A percentile compares a stretch with the other conserved stretches of the same genome.
These are phyloP conservation scores for Neopelma chrysocephalum DNA, from an alignment of 2,797 vertebrate genomes.

Conservation along the genomic window DNA sequence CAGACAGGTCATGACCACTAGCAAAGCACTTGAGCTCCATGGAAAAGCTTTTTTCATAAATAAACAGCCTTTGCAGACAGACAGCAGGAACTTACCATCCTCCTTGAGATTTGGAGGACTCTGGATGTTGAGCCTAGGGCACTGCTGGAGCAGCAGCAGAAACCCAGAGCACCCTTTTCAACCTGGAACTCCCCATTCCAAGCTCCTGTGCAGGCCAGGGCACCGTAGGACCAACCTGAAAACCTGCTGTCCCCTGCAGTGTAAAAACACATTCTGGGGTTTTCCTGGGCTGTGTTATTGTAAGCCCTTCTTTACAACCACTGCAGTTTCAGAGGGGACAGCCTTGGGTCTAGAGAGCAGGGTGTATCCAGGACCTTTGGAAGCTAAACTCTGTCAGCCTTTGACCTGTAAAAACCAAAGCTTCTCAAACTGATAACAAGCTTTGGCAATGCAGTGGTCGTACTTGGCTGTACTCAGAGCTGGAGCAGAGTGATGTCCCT, in stretches of 20 bases:
- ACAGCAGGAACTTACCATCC: background rate
- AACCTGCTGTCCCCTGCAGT: background rate
- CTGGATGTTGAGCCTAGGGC: background rate
- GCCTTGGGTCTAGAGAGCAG: background rate
- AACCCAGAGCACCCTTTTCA: background rate
- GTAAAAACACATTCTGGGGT: background rate
- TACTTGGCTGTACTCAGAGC: background rate
- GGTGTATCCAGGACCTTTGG: background rate
- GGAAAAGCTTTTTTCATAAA: background rate
- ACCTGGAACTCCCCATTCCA: rapidly evolving
- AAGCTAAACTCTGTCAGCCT: background rate
- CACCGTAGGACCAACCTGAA: background rate
- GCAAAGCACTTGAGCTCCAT: background rate
- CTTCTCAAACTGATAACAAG: background rate
- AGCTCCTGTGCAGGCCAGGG: background rate
- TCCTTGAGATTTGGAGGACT: background rate
- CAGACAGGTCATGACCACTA: background rate
- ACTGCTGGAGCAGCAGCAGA: background rate
- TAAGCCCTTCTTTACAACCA: background rate
- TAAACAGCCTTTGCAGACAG: background rate
- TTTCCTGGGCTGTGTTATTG: background rate
- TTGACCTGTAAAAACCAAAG: background rate
- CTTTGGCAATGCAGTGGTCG: background rate
- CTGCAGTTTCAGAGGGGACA: background rate
- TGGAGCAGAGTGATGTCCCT: rapidly evolving